These are phyloP conservation scores for Bufotes viridis DNA, from an alignment of 2,797 vertebrate genomes.

Conservation along the genomic window DNA sequence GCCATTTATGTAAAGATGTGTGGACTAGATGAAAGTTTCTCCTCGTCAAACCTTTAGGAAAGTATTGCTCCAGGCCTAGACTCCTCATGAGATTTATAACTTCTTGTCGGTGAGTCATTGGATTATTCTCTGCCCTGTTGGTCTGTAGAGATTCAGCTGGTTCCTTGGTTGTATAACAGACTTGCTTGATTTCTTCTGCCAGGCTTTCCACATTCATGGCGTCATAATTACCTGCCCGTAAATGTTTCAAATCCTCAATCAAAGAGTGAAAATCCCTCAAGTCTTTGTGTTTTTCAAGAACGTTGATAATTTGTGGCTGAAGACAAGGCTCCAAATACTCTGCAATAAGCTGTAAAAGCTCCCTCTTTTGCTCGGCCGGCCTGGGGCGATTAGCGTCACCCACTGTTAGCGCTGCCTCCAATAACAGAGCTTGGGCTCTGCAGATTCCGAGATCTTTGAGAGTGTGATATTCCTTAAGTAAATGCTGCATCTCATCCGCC, in stretches of 20 bases:
- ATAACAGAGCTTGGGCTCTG: conserved; percentile 69
- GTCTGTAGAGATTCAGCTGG: background rate
- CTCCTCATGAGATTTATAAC: conserved; percentile 65
- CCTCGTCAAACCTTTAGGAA: conserved; percentile 67
- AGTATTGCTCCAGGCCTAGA: conserved; percentile 67
- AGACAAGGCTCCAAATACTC: conserved; percentile 52
- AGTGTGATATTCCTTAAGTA: conserved; percentile 60
- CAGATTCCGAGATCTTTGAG: conserved; percentile 62
- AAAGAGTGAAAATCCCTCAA: conserved; percentile 64
- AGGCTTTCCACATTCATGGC: conserved; percentile 2
- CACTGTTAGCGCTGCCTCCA: conserved; percentile 65
- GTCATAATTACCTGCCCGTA: conserved; percentile 55
- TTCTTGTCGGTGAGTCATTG: conserved; percentile 6
- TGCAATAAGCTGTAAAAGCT: conserved; percentile 64
- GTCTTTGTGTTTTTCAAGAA: conserved; percentile 59
- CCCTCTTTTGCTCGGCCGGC: conserved; percentile 64
- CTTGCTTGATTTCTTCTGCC: conserved; percentile 59
- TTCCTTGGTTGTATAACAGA: conserved; percentile 40
- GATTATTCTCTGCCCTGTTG: background rate
- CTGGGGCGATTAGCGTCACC: background rate
- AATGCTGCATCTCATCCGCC: conserved; percentile 50
- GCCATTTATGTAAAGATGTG: conserved; percentile 61
- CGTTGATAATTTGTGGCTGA: conserved; percentile 55
- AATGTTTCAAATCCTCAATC: conserved; percentile 64
- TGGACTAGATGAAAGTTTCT: conserved; percentile 66